Base-by-base conservation (phyloP, 1,140 invertebrate species). In the Microplitis demolitor region DNA sequence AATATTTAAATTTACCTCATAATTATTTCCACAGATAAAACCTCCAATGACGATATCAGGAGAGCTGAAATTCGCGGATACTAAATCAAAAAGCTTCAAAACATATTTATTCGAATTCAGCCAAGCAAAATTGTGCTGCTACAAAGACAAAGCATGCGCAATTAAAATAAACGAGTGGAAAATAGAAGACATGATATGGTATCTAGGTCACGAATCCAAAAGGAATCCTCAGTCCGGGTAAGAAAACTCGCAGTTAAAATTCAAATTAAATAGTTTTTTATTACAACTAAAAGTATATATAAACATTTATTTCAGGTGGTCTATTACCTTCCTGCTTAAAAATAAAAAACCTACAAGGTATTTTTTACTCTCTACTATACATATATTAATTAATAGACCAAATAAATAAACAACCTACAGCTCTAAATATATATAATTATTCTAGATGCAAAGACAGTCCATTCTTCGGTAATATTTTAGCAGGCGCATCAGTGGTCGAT, bases 101-200 rank as follows among this genome's bases (percentile, higher is more conserved):
- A 88, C 87, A 69, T 92, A 91, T 79, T 90, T 91, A 66, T 94
- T 96, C 79, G 93, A 96, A 82, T 92, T 97, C 77, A 92, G 89
- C 56, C 91, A 94, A 78, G 91, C 90, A 0, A 93, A 91, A 79
- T 87, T 97, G n/a, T 92, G 89, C 73, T 93, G 92, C 74, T 95
- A 92, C 77, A 96, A 96, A 81, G 93, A 95, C 83, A 91, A 91
- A 84, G 90, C 90, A 87, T 90, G 91, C 76, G 89, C 90, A 0
- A 82, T 88, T 9, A 90, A 91, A 80, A 78, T 93, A 8, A 89
- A 90, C 69, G 91, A 91, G 71, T 95, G 93, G 93, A 89, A 90
- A 76, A 89, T 95, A 24, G 92, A 95, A 82, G 92, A 95, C 80
- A 90, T 95, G 56, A 82, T 92, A 5, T 94, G 93, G 92, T 97